Evolutionary conservation across 2,888 invertebrate genomes (phyloP), one percentile per base, ranked within the genome.

Genomic region (Dioctria rufipes): DNA sequence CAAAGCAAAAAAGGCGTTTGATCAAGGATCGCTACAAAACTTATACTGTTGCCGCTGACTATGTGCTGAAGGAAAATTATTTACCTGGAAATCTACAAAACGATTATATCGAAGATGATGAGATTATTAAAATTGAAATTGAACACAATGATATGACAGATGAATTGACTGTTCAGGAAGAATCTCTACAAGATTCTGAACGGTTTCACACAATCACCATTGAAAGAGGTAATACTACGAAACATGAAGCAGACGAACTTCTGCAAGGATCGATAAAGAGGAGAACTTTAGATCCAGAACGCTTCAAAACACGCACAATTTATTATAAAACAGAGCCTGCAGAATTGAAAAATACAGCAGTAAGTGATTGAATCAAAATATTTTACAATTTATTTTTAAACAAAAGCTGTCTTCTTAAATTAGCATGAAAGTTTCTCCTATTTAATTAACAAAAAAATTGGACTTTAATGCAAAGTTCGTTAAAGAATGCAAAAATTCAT

Each of bases 21-120:
- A 92, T 93, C 2, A 94, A 95, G 86, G 95, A 96, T 85, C 92
- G 96, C 82, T 95, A 93, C 86, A 94, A 93, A 86, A 96, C 96
- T 0, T 96, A 96, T 86, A 95, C 95, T 0, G 94, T 96, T 60
- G 93, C 92, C 0, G 93, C 92, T 1, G 92, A 91, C 81, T 89
- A 93, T 85, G 89, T 91, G 3, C 82, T 86, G 0, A 85, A 84
- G 42, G 86, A 86, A 42, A 87, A 71, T 85, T 86, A 84, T 83
- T 80, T 42, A 5, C 43, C 43, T 63, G 69, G 37, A 5, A 54
- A 80, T 51, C 46, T 43, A 63, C 81, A 84, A 43, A 81, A 83
- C 49, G 82, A 83, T 0, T 81, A 86, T 0, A 90, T 90, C 9
- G 89, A 89, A 75, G 90, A 89, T 81, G 80, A 89, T 81, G 88